phyloP scores from a whole-genome alignment of 2,888 invertebrate genomes.

The Oxyscelio sp. region DNA sequence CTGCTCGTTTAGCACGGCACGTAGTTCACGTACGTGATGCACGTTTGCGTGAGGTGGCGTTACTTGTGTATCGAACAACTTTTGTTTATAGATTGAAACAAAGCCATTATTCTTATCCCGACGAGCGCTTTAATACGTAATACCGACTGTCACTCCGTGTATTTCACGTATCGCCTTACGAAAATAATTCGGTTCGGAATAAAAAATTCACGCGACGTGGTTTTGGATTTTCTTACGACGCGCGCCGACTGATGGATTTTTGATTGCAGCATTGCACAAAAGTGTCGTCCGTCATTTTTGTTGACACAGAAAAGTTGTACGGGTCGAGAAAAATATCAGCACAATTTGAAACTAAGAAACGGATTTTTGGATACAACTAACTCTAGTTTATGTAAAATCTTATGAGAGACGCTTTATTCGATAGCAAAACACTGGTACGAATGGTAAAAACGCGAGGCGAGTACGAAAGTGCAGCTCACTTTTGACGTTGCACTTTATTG shows the following conservation, averaged over 20 bases:
- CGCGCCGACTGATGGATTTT: slow-evolving; percentile 47
- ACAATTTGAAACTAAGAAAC: not conserved
- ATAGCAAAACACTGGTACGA: slow-evolving; percentile 35
- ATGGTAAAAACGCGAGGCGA: slow-evolving; percentile 16
- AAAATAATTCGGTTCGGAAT: slow-evolving; percentile 44
- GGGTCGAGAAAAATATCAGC: slow-evolving; percentile 42
- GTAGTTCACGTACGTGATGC: slow-evolving; percentile 74
- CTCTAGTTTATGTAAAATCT: no score
- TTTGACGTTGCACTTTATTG: not conserved
- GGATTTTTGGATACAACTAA: no score
- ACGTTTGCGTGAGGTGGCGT: slow-evolving; percentile 49
- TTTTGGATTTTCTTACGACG: slow-evolving; percentile 15
- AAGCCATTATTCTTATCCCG: slow-evolving; percentile 60
- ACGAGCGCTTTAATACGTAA: slow-evolving; percentile 52
- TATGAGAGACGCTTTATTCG: slow-evolving; percentile 36
- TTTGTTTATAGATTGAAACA: slow-evolving; percentile 74
- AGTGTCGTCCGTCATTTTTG: slow-evolving; percentile 14
- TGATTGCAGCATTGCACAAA: slow-evolving; percentile 18
- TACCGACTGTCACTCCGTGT: slow-evolving; percentile 35
- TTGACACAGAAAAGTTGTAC: not conserved
- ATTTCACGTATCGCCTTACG: slow-evolving; percentile 32
- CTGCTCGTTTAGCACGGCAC: slow-evolving; percentile 77
- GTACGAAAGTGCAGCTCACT: not conserved
- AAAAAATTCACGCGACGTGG: slow-evolving; percentile 41
- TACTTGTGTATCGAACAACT: slow-evolving; percentile 67